Evolutionary conservation across 1,140 invertebrate genomes (phyloP), one percentile per base, ranked within the genome.

Genomic region (Brachystomella parvula): DNA sequence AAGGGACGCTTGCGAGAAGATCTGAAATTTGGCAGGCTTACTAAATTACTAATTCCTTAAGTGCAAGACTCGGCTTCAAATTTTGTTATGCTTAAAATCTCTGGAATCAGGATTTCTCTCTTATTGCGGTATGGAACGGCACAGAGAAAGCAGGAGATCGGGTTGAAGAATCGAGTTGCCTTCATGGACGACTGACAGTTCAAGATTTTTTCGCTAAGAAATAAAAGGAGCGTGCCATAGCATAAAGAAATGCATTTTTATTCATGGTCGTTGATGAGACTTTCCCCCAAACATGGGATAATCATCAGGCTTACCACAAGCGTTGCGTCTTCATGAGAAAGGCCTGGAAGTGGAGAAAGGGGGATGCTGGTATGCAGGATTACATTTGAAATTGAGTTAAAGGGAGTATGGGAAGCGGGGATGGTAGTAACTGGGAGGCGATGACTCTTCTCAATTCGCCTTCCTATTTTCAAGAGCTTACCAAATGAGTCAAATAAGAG

Each of bases 371-470:
- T 15, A 3, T 24, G 3, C 9, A 6, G 49, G 49, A 53, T 53
- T 53, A 53, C 24, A 6, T 53, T 53, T 53, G 49, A 53, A 53
- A 53, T 53, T 53, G 49, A 53, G 49, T 53, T n/a, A 53, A 53
- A 26, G 49, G 49, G 9, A 24, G 6, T 24, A 24, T 15, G 49
- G 49, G 24, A 53, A 24, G 19, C 35, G 35, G 35, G 19, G 35
- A 39, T 39, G 35, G 6, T 19, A n/a, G n/a, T n/a, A n/a, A n/a
- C n/a, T n/a, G n/a, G n/a, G n/a, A 39, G 35, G 35, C 35, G 35
- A 39, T 39, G 35, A 39, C 35, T 39, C 35, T 39, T 39, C 35
- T 19, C 35, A 39, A 39, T 9, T 39, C 6, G 35, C 19, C 6
- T 39, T 9, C 6, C 19, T 6, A 6, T 39, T 39, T 39, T 39